Percentiles rank a stretch among this genome's conserved stretches.
Evolutionary conservation across 2,888 invertebrate genomes (phyloP).

Genomic region (Stenchaetothrips biformis): DNA sequence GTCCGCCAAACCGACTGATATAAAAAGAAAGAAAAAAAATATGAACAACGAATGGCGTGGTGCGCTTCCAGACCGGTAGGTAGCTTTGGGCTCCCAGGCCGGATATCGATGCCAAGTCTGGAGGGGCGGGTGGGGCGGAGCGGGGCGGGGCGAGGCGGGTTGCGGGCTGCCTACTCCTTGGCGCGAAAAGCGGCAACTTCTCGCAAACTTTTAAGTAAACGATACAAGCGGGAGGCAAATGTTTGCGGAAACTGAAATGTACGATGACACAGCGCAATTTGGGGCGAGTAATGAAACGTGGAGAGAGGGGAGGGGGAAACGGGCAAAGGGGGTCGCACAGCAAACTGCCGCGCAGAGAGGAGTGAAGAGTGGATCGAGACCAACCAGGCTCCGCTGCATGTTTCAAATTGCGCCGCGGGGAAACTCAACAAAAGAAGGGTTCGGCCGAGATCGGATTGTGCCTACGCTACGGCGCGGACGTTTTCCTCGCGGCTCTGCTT

Average conservation of each 20-base stretch:
- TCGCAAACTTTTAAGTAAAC: conserved; percentile 25
- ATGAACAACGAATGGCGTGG: too few relatives aligned
- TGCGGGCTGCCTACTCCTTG: conserved; percentile 5
- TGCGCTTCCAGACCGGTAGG: too few relatives aligned
- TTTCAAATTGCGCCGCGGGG: too few relatives aligned
- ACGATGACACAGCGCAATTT: conserved; percentile 23
- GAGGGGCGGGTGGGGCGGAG: background rate
- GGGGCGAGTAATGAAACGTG: conserved; percentile 9
- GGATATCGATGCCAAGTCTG: too few relatives aligned
- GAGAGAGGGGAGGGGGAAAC: background rate
- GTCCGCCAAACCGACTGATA: too few relatives aligned
- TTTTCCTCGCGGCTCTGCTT: background rate
- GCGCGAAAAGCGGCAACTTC: conserved; percentile 18
- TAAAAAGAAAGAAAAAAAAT: too few relatives aligned
- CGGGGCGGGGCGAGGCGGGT: background rate
- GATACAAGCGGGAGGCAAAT: conserved; percentile 22
- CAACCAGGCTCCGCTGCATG: too few relatives aligned
- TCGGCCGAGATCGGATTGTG: too few relatives aligned
- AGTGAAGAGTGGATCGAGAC: too few relatives aligned
- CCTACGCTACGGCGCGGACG: background rate
- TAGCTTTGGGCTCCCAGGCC: too few relatives aligned
- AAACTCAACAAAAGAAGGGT: too few relatives aligned
- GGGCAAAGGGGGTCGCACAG: background rate
- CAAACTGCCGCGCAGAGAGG: too few relatives aligned
- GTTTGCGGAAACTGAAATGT: conserved; percentile 23